Base-by-base conservation (phyloP, 2,888 invertebrate species). In the Chaitophorus viminalis region DNA sequence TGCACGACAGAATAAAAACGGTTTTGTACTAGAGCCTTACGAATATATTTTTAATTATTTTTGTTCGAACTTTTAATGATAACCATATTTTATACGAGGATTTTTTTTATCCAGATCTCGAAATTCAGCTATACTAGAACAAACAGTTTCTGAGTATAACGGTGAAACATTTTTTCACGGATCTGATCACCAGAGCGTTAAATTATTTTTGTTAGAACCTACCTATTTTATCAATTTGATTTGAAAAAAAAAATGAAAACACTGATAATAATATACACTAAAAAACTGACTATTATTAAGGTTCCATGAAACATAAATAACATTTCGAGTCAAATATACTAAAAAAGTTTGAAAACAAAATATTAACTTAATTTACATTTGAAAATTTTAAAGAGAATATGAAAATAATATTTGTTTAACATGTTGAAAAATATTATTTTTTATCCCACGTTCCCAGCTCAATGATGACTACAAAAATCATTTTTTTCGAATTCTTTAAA, bases 151-250 rank as follows among this genome's bases (percentile, higher is more conserved):
- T n/a, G 17, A 9, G 21, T 74, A 70, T 17, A 60, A 83, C 75
- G 60, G 60, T 75, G n/a, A 60, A 60, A 83, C 17, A 54, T 6
- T 39, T 39, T 3, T 83, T 75, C 60, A 39, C 17, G 36, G 21
- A 65, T 46, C 11, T 31, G 76, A 68, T 60, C n/a, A 76, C 14
- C 31, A 4, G 65, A 84, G 84, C 84, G 46, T 84, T 65, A 84
- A 84, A 84, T 84, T 31, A 76, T 46, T 84, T 84, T 76, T 31
- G 76, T 68, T 68, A 65, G 29, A 83, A 83, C 60, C 60, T n/a
- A 72, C 74, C 76, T 84, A 65, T 76, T 84, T 75, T 68, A 31
- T 46, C 76, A 84, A 39, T 60, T 72, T 14, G 25, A 21, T 75
- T 83, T 29, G 11, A 39, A 82, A 72, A 29, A 82, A 72, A 68